A percentile compares a stretch with the other conserved stretches of the same genome.
Evolutionary conservation across 2,888 invertebrate genomes (phyloP).

Genomic region (Dinocampus coccinellae): DNA sequence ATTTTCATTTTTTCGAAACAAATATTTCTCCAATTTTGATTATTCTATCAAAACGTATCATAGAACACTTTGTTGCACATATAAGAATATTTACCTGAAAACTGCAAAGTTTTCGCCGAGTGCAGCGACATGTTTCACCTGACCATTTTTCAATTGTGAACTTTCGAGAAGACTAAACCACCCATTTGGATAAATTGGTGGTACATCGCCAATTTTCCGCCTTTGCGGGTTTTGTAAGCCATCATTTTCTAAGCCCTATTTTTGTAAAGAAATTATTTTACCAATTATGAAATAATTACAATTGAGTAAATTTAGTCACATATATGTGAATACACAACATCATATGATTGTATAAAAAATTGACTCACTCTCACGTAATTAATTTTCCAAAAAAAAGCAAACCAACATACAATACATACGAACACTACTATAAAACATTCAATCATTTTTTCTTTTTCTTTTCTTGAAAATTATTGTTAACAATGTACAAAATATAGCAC

Average conservation of each 20-base stretch:
- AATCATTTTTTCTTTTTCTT: constrained; percentile 46
- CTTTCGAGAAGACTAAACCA: constrained; percentile 88
- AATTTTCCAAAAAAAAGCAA: constrained; percentile 60
- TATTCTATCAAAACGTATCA: neutral
- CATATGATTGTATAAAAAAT: neutral
- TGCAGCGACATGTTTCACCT: constrained; percentile 75
- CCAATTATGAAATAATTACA: neutral
- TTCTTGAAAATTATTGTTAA: no score
- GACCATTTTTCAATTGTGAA: constrained; percentile 71
- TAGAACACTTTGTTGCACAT: constrained; percentile 70
- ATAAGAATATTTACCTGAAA: constrained; percentile 58
- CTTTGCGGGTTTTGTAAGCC: constrained; percentile 35
- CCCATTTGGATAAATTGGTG: constrained; percentile 90
- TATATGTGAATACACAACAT: constrained; percentile 7
- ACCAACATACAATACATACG: constrained; percentile 51
- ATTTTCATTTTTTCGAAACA: neutral
- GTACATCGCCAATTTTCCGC: constrained; percentile 77
- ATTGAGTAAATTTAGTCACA: neutral
- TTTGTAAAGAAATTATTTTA: neutral
- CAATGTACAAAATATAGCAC: no score
- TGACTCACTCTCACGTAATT: constrained; percentile 61
- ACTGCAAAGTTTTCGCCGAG: constrained; percentile 73
- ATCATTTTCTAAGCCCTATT: neutral
- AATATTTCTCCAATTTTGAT: neutral
- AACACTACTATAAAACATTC: constrained; percentile 47